Evolutionary conservation across 1,140 invertebrate genomes (phyloP).

Genomic region (Heliconius hermathena): DNA sequence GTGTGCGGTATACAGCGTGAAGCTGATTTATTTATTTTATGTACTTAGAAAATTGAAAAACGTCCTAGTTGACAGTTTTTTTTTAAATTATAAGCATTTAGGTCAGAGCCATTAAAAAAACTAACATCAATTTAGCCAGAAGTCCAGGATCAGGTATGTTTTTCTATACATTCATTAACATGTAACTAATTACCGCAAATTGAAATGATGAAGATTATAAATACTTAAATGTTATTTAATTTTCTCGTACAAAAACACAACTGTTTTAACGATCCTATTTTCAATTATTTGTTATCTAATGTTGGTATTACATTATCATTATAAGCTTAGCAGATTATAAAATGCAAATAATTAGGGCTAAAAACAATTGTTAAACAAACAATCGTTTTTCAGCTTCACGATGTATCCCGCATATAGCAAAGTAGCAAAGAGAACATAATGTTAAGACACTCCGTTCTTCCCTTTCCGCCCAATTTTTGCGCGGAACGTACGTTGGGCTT

Average conservation of each 20-base stretch:
- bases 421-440: not conserved
- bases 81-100: not conserved
- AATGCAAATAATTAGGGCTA: not conserved
- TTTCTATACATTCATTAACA: not conserved
- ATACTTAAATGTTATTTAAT: too few relatives aligned
- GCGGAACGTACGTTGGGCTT: too few relatives aligned
- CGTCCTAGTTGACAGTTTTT: not conserved
- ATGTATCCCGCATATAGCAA: too few relatives aligned
- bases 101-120: not conserved
- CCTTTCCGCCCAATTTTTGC: too few relatives aligned
- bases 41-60: not conserved
- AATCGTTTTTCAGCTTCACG: too few relatives aligned
- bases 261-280: not conserved
- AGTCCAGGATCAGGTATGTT: too few relatives aligned
- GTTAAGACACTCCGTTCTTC: not conserved
- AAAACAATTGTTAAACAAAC: too few relatives aligned
- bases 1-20: too few relatives aligned
- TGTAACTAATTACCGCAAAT: too few relatives aligned
- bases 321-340: not conserved
- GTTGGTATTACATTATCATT: not conserved
- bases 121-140: not conserved
- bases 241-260: too few relatives aligned
- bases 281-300: not conserved
- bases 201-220: too few relatives aligned
- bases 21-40: too few relatives aligned